phyloP scores from a whole-genome alignment of 2,113 vertebrate species.

The Tragulus kanchil region DNA sequence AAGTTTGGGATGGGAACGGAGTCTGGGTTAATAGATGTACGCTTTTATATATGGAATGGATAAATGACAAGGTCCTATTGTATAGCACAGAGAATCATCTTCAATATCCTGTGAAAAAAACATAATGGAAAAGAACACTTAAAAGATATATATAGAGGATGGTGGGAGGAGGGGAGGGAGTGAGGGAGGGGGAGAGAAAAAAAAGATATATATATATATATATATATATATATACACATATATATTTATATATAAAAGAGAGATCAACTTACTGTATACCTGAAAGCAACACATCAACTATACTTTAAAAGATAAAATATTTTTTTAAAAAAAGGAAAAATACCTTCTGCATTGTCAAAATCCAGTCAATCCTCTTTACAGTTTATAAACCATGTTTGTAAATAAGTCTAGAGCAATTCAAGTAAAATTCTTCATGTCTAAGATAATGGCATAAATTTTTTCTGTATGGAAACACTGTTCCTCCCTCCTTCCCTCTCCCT shows the following conservation, averaged over 20 bases:
- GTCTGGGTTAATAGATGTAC: too few species aligned
- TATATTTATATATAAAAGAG: too few species aligned
- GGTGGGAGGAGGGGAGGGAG: too few species aligned
- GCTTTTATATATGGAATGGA: neutral
- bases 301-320: neutral
- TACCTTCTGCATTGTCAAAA: neutral
- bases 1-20: neutral
- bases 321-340: neutral
- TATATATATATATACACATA: neutral
- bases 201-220: neutral
- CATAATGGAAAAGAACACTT: neutral
- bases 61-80: neutral
- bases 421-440: neutral
- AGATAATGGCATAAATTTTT: neutral
- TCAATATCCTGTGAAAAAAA: neutral
- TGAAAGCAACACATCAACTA: neutral
- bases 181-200: too few species aligned
- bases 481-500: neutral
- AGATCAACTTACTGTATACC: neutral
- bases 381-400: neutral
- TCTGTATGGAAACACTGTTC: neutral
- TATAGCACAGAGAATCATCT: neutral
- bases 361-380: neutral
- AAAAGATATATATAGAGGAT: neutral
- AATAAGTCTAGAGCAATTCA: neutral